Base-by-base conservation (phyloP, 2,113 vertebrate species). In the Planiliza haematocheilus region DNA sequence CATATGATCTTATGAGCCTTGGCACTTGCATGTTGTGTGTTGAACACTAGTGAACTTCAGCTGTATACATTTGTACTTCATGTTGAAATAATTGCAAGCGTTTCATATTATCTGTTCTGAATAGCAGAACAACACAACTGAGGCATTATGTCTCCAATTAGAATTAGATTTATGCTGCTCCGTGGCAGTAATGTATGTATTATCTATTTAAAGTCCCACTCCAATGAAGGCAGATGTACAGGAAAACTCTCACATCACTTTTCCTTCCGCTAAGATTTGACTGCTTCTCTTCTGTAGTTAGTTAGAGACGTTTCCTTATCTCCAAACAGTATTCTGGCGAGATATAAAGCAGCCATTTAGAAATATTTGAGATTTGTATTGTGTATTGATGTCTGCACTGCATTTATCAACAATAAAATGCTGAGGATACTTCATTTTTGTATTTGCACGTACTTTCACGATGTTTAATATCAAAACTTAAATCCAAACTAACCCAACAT, bases 341-440 rank as follows among this genome's bases (percentile, higher is more conserved):
- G 10, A 67, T 48, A 16, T 21, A 50, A 55, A 56, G 50, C 56
- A 50, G 53, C 10, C 67, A n/a, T n/a, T n/a, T n/a, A n/a, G n/a
- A n/a, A n/a, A n/a, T n/a, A n/a, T n/a, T n/a, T n/a, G n/a, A 24
- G 0, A 4, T 58, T 76, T 67, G 34, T 18, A 41, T 79, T 60
- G 12, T 67, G 42, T 34, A 8, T 39, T 6, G 70, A 41, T 49
- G 30, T 24, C 37, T 45, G 21, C 16, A 5, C 4, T 10, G 9
- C 45, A 46, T 58, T 64, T 73, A 77, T 77, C 64, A 85, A 13
- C 42, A 70, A 17, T 5, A 9, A 59, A 41, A 64, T 57, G 56
- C 53, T 59, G 17, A 38, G 7, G 34, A 34, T 38, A n/a, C n/a
- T n/a, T n/a, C n/a, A n/a, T n/a, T n/a, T 71, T 70, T 8, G 12